A percentile compares a stretch with the other conserved stretches of the same genome.
Evolutionary conservation across 2,888 invertebrate species (phyloP).

Genomic region (Linnaemya vulpina): DNA sequence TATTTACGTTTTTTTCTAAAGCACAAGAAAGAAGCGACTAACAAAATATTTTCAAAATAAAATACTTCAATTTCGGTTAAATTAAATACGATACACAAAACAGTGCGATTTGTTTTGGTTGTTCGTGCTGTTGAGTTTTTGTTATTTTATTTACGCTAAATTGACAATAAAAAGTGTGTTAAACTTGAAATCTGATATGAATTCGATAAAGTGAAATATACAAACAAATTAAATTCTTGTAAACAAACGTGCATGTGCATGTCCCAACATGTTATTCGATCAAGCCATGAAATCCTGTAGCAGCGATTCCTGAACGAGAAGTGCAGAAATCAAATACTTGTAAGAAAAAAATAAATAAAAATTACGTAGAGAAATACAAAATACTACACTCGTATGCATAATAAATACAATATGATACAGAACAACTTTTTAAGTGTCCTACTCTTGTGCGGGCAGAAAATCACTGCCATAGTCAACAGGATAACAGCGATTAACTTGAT

Average conservation of each 20-base stretch:
- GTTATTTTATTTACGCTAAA: slow-evolving; percentile 54
- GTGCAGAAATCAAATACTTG: not conserved
- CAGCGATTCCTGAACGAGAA: not conserved
- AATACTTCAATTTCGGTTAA: slow-evolving; percentile 49
- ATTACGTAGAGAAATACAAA: slow-evolving; percentile 13
- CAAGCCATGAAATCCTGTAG: slow-evolving; percentile 21
- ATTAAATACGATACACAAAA: slow-evolving; percentile 33
- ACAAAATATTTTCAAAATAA: slow-evolving; percentile 22
- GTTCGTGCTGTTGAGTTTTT: slow-evolving; percentile 6
- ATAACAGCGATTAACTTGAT: slow-evolving; percentile 67
- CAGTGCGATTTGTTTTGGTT: slow-evolving; percentile 55
- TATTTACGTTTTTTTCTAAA: slow-evolving; percentile 52
- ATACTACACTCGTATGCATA: not conserved
- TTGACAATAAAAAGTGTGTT: slow-evolving; percentile 62
- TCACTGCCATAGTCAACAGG: slow-evolving; percentile 68
- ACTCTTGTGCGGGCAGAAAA: slow-evolving; percentile 37
- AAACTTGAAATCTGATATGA: slow-evolving; percentile 52
- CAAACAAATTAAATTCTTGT: slow-evolving; percentile 39
- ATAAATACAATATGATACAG: slow-evolving; percentile 36
- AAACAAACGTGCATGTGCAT: slow-evolving; percentile 4
- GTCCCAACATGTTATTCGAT: not conserved
- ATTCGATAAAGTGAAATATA: slow-evolving; percentile 48
- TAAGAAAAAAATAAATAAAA: not conserved
- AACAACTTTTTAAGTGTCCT: slow-evolving; percentile 24
- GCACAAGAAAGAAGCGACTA: slow-evolving; percentile 28